Percentiles rank a stretch among this genome's conserved stretches.
phyloP scores from a whole-genome alignment of 2,113 vertebrate genomes.

The Engraulis encrasicolus region DNA sequence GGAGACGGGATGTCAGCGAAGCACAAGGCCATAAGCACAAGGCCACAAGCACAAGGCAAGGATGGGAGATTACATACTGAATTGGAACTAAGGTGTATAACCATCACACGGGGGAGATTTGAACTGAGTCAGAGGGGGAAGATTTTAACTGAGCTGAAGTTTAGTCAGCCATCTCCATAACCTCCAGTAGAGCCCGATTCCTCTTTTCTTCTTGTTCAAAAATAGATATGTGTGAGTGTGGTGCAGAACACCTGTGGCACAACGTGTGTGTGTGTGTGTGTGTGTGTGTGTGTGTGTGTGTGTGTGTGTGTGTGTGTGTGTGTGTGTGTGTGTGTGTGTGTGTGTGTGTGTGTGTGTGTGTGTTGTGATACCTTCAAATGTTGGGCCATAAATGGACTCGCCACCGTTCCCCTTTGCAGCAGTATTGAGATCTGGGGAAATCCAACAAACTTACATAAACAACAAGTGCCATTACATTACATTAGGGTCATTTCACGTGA shows the following conservation, averaged over 20 bases:
- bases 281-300: neutral
- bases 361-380: constrained; percentile 79
- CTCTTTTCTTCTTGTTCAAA: neutral
- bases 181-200: neutral
- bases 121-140: neutral
- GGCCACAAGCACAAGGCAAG: too few relatives aligned
- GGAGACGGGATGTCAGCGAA: too few relatives aligned
- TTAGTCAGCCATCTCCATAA: too few relatives aligned
- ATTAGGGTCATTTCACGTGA: too few relatives aligned
- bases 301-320: neutral
- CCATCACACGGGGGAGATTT: neutral
- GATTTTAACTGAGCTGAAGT: neutral
- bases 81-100: too few relatives aligned
- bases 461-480: too few relatives aligned
- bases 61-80: too few relatives aligned
- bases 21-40: too few relatives aligned
- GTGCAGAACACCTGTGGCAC: neutral
- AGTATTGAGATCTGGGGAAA: constrained; percentile 78
- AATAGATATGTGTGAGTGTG: neutral
- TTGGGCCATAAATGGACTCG: constrained; percentile 84
- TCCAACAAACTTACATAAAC: neutral
- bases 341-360: neutral
- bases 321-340: neutral
- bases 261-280: neutral
- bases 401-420: constrained; percentile 78